These are phyloP conservation scores for Neoscelio sp. DNA, from an alignment of 2,888 invertebrate species.

Conservation along the genomic window DNA sequence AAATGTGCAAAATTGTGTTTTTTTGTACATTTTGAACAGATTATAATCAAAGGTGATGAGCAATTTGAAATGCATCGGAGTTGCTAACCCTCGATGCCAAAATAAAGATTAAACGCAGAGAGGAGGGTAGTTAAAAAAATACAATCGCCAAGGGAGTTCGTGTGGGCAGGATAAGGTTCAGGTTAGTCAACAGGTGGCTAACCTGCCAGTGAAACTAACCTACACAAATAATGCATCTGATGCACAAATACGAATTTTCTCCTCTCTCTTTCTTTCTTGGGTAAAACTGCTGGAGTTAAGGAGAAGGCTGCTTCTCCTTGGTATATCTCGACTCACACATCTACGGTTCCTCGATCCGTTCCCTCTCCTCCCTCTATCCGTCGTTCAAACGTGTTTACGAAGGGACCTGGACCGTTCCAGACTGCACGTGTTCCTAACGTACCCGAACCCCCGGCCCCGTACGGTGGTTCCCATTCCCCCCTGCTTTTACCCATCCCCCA, in stretches of 20 bases:
- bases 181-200: constrained; percentile 83
- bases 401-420: constrained; percentile 80
- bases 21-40: too few relatives aligned
- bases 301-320: constrained; percentile 72
- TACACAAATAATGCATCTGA: constrained; percentile 82
- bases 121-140: constrained; percentile 79
- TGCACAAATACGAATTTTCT: constrained; percentile 82
- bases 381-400: constrained; percentile 78
- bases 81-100: constrained; percentile 78
- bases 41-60: constrained; percentile 57
- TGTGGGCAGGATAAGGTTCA: constrained; percentile 79
- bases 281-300: constrained; percentile 76
- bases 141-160: constrained; percentile 75
- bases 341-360: constrained; percentile 76
- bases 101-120: constrained; percentile 77
- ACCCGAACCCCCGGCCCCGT: constrained; percentile 79
- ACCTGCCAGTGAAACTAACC: constrained; percentile 80
- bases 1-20: background rate
- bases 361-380: constrained; percentile 60
- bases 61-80: constrained; percentile 60
- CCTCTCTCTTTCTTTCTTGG: constrained; percentile 66
- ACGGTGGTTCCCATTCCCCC: constrained; percentile 79
- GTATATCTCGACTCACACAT: constrained; percentile 80
- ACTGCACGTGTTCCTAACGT: constrained; percentile 83
- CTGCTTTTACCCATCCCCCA: constrained; percentile 70